Percentiles rank a stretch among this genome's conserved stretches.
These are phyloP conservation scores for Tetramorium simillimum DNA, from an alignment of 1,140 invertebrate species.

Conservation along the genomic window DNA sequence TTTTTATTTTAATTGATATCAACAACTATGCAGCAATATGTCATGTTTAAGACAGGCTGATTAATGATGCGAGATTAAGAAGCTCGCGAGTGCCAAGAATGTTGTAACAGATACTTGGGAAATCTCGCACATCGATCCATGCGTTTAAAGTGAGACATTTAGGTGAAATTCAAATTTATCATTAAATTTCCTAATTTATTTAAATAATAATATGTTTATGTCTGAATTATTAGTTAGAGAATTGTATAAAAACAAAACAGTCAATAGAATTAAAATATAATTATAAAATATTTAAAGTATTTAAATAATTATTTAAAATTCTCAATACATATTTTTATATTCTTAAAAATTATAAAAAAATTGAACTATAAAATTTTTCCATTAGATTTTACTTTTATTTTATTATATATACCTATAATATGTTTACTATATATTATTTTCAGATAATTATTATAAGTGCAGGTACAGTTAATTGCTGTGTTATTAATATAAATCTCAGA, in stretches of 20 bases:
- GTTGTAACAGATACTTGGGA: constrained; percentile 44
- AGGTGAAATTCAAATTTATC: constrained; percentile 2
- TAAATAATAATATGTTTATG: not conserved
- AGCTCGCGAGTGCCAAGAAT: constrained; percentile 27
- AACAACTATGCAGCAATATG: not conserved
- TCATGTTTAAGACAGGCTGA: constrained; percentile 4
- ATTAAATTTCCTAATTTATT: not conserved
- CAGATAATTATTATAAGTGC: not conserved
- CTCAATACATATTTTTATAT: not conserved
- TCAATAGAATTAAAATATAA: not conserved
- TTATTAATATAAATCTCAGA: not conserved
- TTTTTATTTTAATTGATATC: not conserved
- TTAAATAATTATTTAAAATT: not conserved
- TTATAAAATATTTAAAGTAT: too few relatives aligned
- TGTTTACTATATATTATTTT: not conserved
- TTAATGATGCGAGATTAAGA: constrained; percentile 43
- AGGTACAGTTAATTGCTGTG: not conserved
- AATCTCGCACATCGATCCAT: constrained; percentile 17
- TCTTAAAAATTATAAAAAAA: not conserved
- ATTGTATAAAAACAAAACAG: not conserved
- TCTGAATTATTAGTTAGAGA: not conserved
- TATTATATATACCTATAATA: not conserved
- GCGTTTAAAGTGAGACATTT: not conserved
- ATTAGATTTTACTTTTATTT: not conserved
- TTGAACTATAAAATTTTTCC: not conserved